A percentile compares a stretch with the other conserved stretches of the same genome.
phyloP scores from a whole-genome alignment of 2,113 vertebrate genomes.

The Sterrhoptilus dennistouni region DNA sequence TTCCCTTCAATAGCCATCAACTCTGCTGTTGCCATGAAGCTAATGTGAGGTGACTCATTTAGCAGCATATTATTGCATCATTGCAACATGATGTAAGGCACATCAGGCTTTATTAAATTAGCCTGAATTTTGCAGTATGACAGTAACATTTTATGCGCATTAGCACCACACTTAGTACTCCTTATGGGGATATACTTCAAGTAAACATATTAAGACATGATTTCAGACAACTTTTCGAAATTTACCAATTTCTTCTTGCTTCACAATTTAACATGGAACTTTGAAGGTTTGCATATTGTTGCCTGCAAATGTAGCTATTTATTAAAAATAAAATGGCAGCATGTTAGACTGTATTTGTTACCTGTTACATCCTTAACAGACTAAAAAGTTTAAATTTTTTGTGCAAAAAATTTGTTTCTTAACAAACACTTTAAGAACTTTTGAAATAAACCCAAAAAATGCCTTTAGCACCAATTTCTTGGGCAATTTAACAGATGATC shows the following conservation, averaged over 20 bases:
- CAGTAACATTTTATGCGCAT: slow-evolving; percentile 63
- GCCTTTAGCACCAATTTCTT: slow-evolving; percentile 30
- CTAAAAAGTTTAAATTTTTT: background rate
- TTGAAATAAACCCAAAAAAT: background rate
- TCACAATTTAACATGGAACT: background rate
- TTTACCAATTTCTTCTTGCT: background rate
- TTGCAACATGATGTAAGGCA: slow-evolving; percentile 74
- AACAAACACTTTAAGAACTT: background rate
- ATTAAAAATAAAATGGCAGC: background rate
- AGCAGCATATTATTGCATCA: slow-evolving; percentile 75
- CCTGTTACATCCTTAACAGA: background rate
- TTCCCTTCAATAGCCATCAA: slow-evolving; percentile 68
- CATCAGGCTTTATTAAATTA: slow-evolving; percentile 77
- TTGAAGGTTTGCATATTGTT: background rate
- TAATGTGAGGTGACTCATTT: slow-evolving; percentile 75
- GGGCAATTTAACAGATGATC: slow-evolving; percentile 32
- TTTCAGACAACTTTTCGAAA: slow-evolving; percentile 3
- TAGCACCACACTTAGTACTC: slow-evolving; percentile 52
- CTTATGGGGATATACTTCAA: slow-evolving; percentile 47
- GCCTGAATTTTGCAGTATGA: slow-evolving; percentile 65
- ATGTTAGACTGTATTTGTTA: background rate
- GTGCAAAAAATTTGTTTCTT: background rate
- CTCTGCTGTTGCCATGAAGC: slow-evolving; percentile 64
- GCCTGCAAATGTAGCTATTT: background rate
- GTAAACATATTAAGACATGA: slow-evolving; percentile 22